Conservation (phyloP, 2,113 vertebrate genomes). For the Lathamus discolor region DNA sequence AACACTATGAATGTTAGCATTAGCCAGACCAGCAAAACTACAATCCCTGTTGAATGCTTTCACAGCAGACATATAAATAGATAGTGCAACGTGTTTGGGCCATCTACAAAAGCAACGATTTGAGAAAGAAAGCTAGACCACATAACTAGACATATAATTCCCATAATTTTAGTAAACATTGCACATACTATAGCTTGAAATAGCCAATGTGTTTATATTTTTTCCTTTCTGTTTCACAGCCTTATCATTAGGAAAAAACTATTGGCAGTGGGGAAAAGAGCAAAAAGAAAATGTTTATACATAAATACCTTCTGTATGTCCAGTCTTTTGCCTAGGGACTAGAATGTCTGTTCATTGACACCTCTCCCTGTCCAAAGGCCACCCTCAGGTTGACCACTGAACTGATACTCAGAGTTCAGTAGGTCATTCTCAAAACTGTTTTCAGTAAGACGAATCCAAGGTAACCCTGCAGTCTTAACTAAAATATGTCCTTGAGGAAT, state of each 20-base stretch:
- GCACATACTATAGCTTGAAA: neutral
- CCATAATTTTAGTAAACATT: neutral
- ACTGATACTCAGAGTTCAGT: neutral
- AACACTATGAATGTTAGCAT: neutral
- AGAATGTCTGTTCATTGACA: neutral
- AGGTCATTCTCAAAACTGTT: fast-evolving
- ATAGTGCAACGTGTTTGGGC: neutral
- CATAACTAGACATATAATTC: neutral
- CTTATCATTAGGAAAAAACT: neutral
- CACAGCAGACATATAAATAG: neutral
- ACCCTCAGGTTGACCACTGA: neutral
- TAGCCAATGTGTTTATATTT: neutral
- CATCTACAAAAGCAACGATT: neutral
- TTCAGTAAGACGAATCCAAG: neutral
- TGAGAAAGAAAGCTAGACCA: neutral
- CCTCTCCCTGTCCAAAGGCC: neutral
- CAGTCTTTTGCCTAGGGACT: neutral
- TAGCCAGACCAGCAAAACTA: neutral
- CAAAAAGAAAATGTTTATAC: neutral
- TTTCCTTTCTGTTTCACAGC: neutral
- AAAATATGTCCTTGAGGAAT: neutral
- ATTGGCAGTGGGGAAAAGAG: neutral
- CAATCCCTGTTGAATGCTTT: neutral
- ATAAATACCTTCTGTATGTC: neutral
- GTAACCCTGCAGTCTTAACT: neutral